Percentiles rank a stretch among this genome's conserved stretches.
These are phyloP conservation scores for Hemibagrus wyckioides DNA, from an alignment of 2,113 vertebrate species.

Conservation along the genomic window DNA sequence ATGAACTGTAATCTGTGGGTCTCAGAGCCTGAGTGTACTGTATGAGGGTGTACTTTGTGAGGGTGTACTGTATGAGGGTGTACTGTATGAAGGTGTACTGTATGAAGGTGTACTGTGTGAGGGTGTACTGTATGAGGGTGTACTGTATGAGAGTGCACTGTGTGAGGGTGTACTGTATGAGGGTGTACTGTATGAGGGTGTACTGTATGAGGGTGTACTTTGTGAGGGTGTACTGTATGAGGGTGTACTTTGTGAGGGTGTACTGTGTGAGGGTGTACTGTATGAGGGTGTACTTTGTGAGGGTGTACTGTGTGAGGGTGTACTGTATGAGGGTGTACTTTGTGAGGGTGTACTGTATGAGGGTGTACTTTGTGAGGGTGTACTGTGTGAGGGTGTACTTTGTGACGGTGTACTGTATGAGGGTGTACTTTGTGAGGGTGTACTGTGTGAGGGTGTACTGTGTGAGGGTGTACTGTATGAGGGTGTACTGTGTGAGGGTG, in stretches of 20 bases:
- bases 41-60: no score
- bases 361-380: neutral
- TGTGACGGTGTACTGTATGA: no score
- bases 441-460: neutral
- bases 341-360: neutral
- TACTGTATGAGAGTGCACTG: neutral
- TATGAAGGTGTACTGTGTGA: neutral
- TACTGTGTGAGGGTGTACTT: neutral
- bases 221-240: neutral
- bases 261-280: neutral
- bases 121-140: neutral
- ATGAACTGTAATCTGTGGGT: neutral
- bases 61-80: neutral
- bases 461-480: neutral
- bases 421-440: no score
- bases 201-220: neutral
- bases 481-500: neutral
- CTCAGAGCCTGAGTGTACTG: neutral
- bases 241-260: neutral
- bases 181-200: neutral
- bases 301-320: neutral
- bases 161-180: neutral
- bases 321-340: neutral
- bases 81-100: neutral
- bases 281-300: neutral